A percentile compares a stretch with the other conserved stretches of the same genome.
phyloP scores from a whole-genome alignment of 2,888 invertebrate species.

The Heliconius aoede region DNA sequence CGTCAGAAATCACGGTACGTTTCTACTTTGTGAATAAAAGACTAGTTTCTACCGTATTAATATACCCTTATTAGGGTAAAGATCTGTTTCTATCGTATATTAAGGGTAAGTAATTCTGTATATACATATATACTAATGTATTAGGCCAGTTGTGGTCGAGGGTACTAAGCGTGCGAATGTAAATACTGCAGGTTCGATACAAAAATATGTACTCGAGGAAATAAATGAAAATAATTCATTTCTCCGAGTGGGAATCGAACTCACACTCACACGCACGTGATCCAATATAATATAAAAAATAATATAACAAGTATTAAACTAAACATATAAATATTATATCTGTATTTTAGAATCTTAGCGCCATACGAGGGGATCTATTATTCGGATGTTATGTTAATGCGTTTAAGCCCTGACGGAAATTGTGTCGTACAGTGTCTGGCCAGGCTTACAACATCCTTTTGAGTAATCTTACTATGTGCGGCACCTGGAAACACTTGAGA shows the following conservation, averaged over 20 bases:
- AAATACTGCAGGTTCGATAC: background rate
- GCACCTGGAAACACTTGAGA: conserved; percentile 24
- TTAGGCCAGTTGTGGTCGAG: background rate
- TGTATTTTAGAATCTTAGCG: background rate
- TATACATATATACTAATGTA: too few species aligned
- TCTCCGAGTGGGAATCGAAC: too few species aligned
- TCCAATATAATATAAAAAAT: background rate
- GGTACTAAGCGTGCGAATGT: background rate
- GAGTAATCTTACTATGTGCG: background rate
- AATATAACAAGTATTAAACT: background rate
- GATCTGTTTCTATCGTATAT: too few species aligned
- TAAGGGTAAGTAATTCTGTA: background rate
- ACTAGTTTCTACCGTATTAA: background rate
- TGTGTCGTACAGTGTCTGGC: conserved; percentile 4
- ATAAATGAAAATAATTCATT: background rate
- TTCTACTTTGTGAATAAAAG: conserved; percentile 8
- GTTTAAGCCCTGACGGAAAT: conserved; percentile 14
- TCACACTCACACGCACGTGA: too few species aligned
- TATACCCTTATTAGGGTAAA: too few species aligned
- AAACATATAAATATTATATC: background rate
- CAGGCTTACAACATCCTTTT: conserved; percentile 15
- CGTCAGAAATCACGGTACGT: background rate
- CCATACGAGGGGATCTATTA: conserved; percentile 10
- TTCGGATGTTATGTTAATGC: conserved; percentile 20
- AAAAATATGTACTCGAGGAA: background rate